Percentiles rank a stretch among this genome's conserved stretches.
phyloP scores from a whole-genome alignment of 2,113 vertebrate genomes.

The Nanorana parkeri region DNA sequence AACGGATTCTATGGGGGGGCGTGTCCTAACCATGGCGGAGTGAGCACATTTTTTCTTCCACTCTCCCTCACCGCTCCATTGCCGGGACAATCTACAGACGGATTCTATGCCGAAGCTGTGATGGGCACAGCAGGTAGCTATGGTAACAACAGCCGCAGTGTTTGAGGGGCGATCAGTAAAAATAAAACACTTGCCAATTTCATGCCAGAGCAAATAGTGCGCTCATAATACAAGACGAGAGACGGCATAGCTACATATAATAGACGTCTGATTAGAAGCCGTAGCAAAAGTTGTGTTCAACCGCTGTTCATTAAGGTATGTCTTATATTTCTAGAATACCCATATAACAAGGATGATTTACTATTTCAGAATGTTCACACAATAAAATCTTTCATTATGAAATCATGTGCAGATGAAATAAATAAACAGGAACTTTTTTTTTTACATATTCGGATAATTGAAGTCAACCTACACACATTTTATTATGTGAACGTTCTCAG shows the following conservation, averaged over 20 bases:
- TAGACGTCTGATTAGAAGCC: background rate
- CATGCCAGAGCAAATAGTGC: conserved; percentile 13
- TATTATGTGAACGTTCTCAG: too few relatives aligned
- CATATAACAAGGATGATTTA: too few relatives aligned
- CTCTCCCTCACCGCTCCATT: too few relatives aligned
- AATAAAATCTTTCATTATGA: background rate
- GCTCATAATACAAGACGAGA: conserved; percentile 6
- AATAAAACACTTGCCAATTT: conserved; percentile 37
- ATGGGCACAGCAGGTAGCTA: conserved; percentile 39
- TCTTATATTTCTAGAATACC: background rate
- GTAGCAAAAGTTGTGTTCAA: background rate
- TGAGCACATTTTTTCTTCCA: too few relatives aligned
- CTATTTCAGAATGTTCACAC: background rate
- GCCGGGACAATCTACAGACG: too few relatives aligned
- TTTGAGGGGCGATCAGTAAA: conserved; percentile 28
- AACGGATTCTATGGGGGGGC: too few relatives aligned
- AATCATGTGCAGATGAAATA: too few relatives aligned
- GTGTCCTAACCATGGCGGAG: too few relatives aligned
- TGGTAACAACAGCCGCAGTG: conserved; percentile 27
- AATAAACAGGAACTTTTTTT: too few relatives aligned
- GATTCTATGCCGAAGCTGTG: conserved; percentile 33
- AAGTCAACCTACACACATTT: too few relatives aligned
- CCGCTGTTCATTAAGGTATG: background rate
- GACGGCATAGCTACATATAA: background rate
- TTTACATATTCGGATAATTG: too few relatives aligned